Base-by-base conservation (phyloP, 2,888 invertebrate species). In the Nemapogon koenigi region DNA sequence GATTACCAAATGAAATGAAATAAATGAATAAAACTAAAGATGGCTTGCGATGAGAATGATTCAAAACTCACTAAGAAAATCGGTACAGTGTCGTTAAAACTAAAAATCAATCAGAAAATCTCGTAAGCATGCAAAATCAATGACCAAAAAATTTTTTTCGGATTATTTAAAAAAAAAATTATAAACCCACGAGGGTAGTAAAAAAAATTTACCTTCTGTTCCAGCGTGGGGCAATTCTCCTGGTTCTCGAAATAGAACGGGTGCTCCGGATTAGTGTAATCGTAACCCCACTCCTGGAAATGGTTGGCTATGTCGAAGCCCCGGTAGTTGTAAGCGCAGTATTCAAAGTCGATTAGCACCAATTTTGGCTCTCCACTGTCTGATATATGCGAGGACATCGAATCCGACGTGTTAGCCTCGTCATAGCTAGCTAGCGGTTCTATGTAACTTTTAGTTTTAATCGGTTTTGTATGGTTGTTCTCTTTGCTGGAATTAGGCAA, bases 251-350 rank as follows among this genome's bases (percentile, higher is more conserved):
- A 81, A 66, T 88, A 97, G 65, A 87, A 90, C 0, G 96, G 96
- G 49, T 85, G 83, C 19, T 86, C 81, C 0, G 86, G 81, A 41
- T 86, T 85, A 1, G 89, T 91, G 63, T 97, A 96, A 57, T 96
- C 93, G 57, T 91, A 91, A 1, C 85, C 85, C 93, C 94, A 94
- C 62, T 97, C 97, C 45, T 91, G 83, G 62, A 97, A 95, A 57
- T 97, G 97, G 67, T 97, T 97, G 2, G 96, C 96, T 35, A 97
- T 76, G 65, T 97, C 97, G 65, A 95, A 97, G 0, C 90, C 94
- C 36, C 96, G 81, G 59, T 92, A 92, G 60, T 97, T 96, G 69
- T 97, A 97, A 0, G 95, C 91, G 64, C 95, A 95, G 59, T 96
- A 97, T 68, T 97, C 96, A 60, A 93, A 97, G 62, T 97, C 97